Conservation (phyloP, 2,113 vertebrate genomes). For the Ammospiza caudacuta region DNA sequence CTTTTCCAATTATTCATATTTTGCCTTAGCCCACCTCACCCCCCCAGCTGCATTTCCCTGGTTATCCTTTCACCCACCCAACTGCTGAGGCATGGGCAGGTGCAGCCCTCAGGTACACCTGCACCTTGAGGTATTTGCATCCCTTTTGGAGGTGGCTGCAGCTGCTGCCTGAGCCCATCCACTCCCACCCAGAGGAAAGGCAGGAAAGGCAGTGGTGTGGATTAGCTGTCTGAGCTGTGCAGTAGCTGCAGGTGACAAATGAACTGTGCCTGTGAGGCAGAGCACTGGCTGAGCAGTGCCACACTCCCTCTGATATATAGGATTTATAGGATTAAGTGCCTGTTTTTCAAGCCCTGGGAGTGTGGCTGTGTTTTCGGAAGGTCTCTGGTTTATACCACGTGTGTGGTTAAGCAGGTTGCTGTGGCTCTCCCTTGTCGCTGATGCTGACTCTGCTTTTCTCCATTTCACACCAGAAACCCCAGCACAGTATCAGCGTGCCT, state of each 20-base stretch:
- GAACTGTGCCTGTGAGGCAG: background rate
- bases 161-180: background rate
- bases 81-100: background rate
- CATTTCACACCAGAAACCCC: background rate
- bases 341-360: background rate
- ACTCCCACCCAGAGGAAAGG: background rate
- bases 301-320: background rate
- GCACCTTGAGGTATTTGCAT: background rate
- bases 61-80: background rate
- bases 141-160: background rate
- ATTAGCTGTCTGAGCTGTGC: background rate
- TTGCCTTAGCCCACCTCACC: background rate
- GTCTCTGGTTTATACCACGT: background rate
- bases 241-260: background rate
- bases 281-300: background rate
- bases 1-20: background rate
- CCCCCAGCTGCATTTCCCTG: background rate
- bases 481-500: rapidly evolving
- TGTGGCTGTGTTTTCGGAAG: background rate
- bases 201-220: background rate
- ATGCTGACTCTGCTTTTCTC: background rate
- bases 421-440: background rate
- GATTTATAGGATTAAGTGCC: background rate
- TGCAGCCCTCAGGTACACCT: background rate
- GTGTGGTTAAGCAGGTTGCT: background rate